Conservation (phyloP, 1,140 invertebrate genomes). For the Diplogasteroides magnus region DNA sequence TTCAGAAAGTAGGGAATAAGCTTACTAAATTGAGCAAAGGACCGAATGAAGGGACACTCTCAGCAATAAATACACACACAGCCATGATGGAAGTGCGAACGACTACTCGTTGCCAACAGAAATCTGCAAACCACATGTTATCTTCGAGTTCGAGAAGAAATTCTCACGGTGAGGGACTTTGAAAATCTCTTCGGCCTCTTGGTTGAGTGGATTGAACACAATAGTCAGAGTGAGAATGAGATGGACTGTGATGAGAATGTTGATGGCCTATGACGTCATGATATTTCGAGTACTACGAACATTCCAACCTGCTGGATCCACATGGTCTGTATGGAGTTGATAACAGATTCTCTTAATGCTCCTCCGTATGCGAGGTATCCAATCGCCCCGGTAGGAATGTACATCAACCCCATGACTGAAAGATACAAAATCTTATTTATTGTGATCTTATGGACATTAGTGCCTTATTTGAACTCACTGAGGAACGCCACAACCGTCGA, state of each 20-base stretch:
- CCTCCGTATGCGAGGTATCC: slow-evolving; percentile 24
- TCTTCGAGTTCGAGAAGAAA: too few relatives aligned
- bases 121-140: slow-evolving; percentile 64
- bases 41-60: slow-evolving; percentile 78
- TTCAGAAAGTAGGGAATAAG: too few relatives aligned
- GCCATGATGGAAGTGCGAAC: slow-evolving; percentile 69
- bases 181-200: slow-evolving; percentile 54
- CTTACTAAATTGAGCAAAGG: slow-evolving; percentile 75
- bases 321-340: slow-evolving; percentile 26
- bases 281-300: too few relatives aligned
- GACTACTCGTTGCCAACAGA: slow-evolving; percentile 71
- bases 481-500: slow-evolving; percentile 28
- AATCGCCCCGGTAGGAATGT: slow-evolving; percentile 17
- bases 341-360: slow-evolving; percentile 25
- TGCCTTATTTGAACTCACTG: slow-evolving; percentile 26
- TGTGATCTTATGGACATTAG: too few relatives aligned
- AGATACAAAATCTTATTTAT: neutral
- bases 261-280: slow-evolving; percentile 48
- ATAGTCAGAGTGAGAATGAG: slow-evolving; percentile 50
- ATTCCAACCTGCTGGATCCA: slow-evolving; percentile 31
- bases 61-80: slow-evolving; percentile 70
- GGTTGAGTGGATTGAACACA: slow-evolving; percentile 52
- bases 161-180: slow-evolving; percentile 42
- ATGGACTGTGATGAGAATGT: slow-evolving; percentile 51
- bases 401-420: slow-evolving; percentile 26